Evolutionary conservation across 2,888 invertebrate species (phyloP).

Genomic region (Sympetrum striolatum): DNA sequence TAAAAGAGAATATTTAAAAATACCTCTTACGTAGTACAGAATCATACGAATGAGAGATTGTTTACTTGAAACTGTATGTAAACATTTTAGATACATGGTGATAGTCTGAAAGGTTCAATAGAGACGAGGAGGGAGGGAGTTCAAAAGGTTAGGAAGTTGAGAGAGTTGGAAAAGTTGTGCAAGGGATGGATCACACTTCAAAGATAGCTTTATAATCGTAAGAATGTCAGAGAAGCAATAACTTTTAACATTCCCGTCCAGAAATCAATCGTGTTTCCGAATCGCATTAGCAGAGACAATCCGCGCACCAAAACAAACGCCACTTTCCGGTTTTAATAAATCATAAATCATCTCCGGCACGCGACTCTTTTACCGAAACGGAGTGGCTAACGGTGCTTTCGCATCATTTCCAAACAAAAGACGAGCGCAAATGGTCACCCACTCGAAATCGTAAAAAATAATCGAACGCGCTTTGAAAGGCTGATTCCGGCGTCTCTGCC

Average conservation of each 20-base stretch:
- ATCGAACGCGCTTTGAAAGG: neutral
- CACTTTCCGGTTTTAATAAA: neutral
- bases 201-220: neutral
- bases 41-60: no score
- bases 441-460: neutral
- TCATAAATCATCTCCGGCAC: neutral
- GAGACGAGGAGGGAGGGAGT: no score
- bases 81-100: no score
- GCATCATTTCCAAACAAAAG: neutral
- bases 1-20: no score
- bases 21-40: no score
- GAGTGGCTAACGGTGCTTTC: neutral
- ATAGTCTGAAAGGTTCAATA: no score
- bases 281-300: neutral
- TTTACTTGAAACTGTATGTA: no score
- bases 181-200: neutral
- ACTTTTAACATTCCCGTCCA: neutral
- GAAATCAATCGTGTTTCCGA: neutral
- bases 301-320: neutral
- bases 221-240: no score
- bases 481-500: neutral
- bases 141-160: no score
- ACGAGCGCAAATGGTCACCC: neutral
- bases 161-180: no score
- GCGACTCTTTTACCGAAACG: neutral